A percentile compares a stretch with the other conserved stretches of the same genome.
Conservation (phyloP, 1,140 invertebrate species). For the Scylla paramamosain region DNA sequence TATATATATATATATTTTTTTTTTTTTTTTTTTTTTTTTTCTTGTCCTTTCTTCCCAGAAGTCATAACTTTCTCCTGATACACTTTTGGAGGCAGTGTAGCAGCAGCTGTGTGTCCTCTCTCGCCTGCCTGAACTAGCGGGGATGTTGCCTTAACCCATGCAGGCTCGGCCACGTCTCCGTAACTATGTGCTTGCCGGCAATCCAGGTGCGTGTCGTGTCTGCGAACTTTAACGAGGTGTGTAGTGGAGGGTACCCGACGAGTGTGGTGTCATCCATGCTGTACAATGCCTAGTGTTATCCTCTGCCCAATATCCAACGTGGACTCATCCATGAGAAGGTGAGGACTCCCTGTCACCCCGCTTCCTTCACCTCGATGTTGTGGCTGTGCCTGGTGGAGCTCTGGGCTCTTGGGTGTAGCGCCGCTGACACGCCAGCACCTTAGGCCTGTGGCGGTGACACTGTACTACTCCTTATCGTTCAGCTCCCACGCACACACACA, state of each 20-base stretch:
- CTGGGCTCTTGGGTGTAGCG: too few species aligned
- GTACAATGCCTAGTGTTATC: conserved; percentile 67
- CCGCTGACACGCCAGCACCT: too few species aligned
- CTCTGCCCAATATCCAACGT: conserved; percentile 65
- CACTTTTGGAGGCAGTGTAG: too few species aligned
- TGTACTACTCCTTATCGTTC: background rate
- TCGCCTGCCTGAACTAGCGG: too few species aligned
- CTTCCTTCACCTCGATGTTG: background rate
- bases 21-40: too few species aligned
- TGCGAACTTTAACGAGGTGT: background rate
- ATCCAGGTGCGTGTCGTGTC: background rate
- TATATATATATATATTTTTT: too few species aligned
- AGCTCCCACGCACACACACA: too few species aligned
- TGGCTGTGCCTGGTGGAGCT: too few species aligned
- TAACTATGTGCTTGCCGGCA: conserved; percentile 36
- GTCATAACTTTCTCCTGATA: background rate
- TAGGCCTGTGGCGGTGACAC: background rate
- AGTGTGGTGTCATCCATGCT: conserved; percentile 33
- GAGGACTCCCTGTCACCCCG: background rate
- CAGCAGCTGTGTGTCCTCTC: too few species aligned
- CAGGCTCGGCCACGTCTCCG: background rate
- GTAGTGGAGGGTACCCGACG: background rate
- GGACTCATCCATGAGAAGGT: conserved; percentile 64
- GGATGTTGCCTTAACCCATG: background rate
- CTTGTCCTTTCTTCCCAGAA: background rate